A percentile compares a stretch with the other conserved stretches of the same genome.
Conservation (phyloP, 2,888 invertebrate species). For the Prostheceraeus crozeri region DNA sequence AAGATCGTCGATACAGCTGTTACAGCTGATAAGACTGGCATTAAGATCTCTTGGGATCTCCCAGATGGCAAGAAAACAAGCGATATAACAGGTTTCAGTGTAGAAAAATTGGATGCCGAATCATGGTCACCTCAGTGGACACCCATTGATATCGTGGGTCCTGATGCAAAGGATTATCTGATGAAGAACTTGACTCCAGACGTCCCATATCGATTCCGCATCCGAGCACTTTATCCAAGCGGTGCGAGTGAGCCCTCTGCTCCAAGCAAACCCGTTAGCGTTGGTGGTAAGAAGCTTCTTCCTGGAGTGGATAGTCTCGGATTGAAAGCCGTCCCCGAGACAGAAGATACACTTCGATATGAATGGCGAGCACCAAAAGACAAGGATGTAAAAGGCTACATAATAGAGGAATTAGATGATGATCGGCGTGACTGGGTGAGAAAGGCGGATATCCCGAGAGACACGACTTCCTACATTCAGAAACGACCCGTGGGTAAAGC, state of each 20-base stretch:
- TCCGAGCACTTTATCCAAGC: slow-evolving; percentile 34
- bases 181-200: slow-evolving; percentile 30
- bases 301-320: background rate
- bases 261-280: background rate
- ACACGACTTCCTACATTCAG: no score
- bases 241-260: slow-evolving; percentile 12
- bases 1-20: slow-evolving; percentile 12
- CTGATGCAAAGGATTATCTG: background rate
- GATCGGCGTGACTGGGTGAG: no score
- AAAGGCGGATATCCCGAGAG: no score
- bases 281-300: background rate
- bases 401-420: no score
- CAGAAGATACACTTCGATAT: no score
- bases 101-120: slow-evolving; percentile 36
- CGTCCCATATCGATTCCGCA: slow-evolving; percentile 30
- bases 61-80: background rate
- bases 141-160: slow-evolving; percentile 32
- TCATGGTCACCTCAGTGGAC: slow-evolving; percentile 29
- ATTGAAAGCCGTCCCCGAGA: background rate
- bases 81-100: slow-evolving; percentile 33
- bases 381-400: background rate
- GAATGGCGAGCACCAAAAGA: background rate
- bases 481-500: no score
- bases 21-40: slow-evolving; percentile 23
- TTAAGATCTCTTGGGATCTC: slow-evolving; percentile 29